Conservation (phyloP, 2,888 invertebrate species). For the Poecilobothrus nobilitatus region DNA sequence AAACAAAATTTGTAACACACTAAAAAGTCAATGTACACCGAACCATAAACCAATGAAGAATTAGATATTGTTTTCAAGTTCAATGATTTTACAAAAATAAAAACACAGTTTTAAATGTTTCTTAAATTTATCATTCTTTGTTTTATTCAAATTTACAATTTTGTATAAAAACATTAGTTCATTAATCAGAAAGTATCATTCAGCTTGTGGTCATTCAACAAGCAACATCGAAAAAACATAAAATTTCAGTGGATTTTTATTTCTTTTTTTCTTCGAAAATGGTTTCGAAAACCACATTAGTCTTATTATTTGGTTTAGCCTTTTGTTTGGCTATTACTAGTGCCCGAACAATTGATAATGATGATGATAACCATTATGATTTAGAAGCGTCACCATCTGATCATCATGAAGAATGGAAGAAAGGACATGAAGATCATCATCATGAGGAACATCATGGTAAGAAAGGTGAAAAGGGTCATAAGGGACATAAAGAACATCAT, state of each 20-base stretch:
- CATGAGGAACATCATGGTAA: slow-evolving; percentile 52
- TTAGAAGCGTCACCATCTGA: slow-evolving; percentile 8
- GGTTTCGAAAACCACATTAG: background rate
- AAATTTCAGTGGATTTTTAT: background rate
- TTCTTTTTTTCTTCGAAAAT: background rate
- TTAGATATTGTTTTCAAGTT: background rate
- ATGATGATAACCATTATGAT: slow-evolving; percentile 24
- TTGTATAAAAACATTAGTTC: background rate
- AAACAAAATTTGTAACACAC: background rate
- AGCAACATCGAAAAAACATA: background rate
- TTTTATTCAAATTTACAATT: background rate
- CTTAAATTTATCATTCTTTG: too few species aligned
- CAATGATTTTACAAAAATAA: background rate
- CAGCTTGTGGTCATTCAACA: background rate
- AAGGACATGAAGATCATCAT: slow-evolving; percentile 59
- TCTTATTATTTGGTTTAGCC: background rate
- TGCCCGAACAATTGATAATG: slow-evolving; percentile 12
- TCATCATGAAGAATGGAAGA: slow-evolving; percentile 36
- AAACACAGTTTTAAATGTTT: background rate
- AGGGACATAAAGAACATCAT: slow-evolving; percentile 56
- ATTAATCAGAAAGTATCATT: background rate
- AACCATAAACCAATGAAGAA: background rate
- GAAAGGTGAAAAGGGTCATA: slow-evolving; percentile 63
- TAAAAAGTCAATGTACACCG: background rate
- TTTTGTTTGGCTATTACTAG: background rate